Evolutionary conservation across 2,113 vertebrate species (phyloP).

Genomic region (Isichthys henryi): DNA sequence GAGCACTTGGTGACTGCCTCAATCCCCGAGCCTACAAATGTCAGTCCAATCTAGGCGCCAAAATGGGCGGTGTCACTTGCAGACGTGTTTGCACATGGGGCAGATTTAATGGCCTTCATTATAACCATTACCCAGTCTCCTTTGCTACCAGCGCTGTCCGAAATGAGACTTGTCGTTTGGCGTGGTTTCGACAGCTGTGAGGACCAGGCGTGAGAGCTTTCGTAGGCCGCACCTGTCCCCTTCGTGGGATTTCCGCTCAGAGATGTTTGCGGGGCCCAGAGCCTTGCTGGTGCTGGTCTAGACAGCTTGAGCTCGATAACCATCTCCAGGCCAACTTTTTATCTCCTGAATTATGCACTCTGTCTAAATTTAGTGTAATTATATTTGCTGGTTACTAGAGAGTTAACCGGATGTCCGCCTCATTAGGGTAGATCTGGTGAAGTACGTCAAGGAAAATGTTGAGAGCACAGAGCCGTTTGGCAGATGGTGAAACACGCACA

Average conservation of each 20-base stretch:
- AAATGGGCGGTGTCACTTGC: not conserved
- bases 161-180: not conserved
- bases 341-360: not conserved
- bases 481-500: not conserved
- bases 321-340: not conserved
- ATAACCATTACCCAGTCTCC: not conserved
- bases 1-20: conserved; percentile 25
- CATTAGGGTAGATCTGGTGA: not conserved
- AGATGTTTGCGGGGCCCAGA: not conserved
- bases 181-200: not conserved
- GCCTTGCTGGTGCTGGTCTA: not conserved
- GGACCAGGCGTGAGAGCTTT: not conserved
- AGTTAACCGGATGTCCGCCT: not conserved
- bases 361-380: not conserved
- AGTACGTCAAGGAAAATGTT: not conserved
- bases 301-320: not conserved
- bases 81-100: not conserved
- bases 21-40: not conserved
- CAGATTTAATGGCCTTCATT: not conserved
- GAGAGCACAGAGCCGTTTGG: not conserved
- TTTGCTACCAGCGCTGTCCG: not conserved
- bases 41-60: not conserved
- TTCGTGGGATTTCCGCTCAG: not conserved
- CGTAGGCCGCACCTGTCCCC: not conserved
- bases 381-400: not conserved